These are phyloP conservation scores for Glaucomys volans DNA, from an alignment of 2,113 vertebrate genomes.

Conservation along the genomic window DNA sequence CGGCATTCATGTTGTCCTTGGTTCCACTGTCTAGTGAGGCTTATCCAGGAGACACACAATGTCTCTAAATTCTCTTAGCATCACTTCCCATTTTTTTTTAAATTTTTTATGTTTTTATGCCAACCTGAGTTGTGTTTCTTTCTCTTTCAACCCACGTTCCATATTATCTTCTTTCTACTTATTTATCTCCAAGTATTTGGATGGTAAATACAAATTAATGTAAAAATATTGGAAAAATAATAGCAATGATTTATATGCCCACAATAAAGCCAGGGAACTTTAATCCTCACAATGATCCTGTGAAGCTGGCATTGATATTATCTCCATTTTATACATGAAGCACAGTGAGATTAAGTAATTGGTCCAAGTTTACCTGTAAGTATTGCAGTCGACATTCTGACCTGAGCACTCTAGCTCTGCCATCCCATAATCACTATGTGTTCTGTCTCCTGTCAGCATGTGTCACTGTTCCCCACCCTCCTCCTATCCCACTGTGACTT, in stretches of 20 bases:
- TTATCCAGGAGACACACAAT: not conserved
- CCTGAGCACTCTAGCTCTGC: not conserved
- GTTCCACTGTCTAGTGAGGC: not conserved
- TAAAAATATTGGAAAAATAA: not conserved
- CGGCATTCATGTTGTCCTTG: fast-evolving
- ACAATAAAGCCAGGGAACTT: not conserved
- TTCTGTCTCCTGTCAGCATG: no score
- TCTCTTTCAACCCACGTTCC: not conserved
- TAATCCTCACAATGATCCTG: not conserved
- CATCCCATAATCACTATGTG: not conserved
- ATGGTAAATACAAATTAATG: conserved; percentile 5
- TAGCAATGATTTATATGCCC: not conserved
- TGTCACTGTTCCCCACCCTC: not conserved
- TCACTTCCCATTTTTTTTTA: not conserved
- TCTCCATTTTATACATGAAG: not conserved
- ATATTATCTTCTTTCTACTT: not conserved
- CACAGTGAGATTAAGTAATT: not conserved
- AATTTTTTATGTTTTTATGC: not conserved
- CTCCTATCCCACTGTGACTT: not conserved
- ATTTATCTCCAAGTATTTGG: not conserved
- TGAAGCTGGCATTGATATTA: not conserved
- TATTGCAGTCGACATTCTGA: not conserved
- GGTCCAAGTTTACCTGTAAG: not conserved
- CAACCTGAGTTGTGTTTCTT: not conserved
- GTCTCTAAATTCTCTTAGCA: not conserved